Evolutionary conservation across 2,888 invertebrate genomes (phyloP), one percentile per base, ranked within the genome.

Genomic region (Nomada fucata): DNA sequence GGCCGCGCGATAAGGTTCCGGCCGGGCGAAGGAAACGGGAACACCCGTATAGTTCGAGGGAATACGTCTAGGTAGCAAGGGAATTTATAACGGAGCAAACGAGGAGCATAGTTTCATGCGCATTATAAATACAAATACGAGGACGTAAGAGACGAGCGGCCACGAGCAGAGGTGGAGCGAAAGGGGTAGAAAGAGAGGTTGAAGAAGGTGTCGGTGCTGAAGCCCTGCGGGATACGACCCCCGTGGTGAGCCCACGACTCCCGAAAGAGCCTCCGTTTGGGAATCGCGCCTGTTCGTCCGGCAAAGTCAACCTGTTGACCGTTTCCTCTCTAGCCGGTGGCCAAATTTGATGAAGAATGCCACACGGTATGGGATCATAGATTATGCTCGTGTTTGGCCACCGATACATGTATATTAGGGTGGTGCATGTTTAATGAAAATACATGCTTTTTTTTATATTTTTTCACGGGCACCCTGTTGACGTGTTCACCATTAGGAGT

Each of bases 191-290:
- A 82, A 74, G 74, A 74, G 79, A 70, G 76, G 81, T 63, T 65
- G 79, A 79, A 78, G 89, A 89, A 92, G 91, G 92, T 92, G 91
- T 92, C 89, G 91, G 89, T 90, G 90, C 88, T 87, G 87, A 87
- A 86, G 90, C 93, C 91, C 92, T 91, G 91, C 92, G 92, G 93
- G 93, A 91, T 92, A 92, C 92, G 90, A 89, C 93, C 93, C 93
- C 93, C 90, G 92, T 89, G 91, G 93, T 84, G 93, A 91, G 87
- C 91, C 89, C 91, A 91, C 91, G 93, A 93, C 93, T 94, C 91
- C 93, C 88, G 93, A 93, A 90, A 89, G 89, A 92, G 93, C 93
- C 92, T 91, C 93, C 89, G 93, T 93, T 93, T 90, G 89, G 88
- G 90, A 91, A 90, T 89, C 88, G 85, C 81, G 81, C 80, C 79